Base-by-base conservation (phyloP, 2,888 invertebrate genomes). In the Orgyia antiqua region DNA sequence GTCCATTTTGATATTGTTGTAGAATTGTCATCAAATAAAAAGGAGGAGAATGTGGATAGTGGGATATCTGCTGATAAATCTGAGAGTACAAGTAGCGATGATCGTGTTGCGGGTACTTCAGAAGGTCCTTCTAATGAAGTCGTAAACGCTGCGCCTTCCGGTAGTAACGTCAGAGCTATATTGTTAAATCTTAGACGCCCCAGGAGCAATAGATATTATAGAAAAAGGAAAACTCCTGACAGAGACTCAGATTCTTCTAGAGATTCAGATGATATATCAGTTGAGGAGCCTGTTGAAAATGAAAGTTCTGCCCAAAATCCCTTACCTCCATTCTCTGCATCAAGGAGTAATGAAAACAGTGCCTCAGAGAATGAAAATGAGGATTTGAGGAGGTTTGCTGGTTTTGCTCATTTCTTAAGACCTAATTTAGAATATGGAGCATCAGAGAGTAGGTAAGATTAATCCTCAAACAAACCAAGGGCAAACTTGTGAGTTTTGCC, bases 51-150 rank as follows among this genome's bases (percentile, higher is more conserved):
- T 62, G 70, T 67, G 11, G 86, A 87, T 32, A 87, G 86, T 49
- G 87, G 84, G 4, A 66, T 86, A 12, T 80, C 77, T 3, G 80
- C 75, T 2, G 87, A 84, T 42, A 86, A 83, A 41, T 83, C 83
- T n/a, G 87, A 83, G 46, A 82, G 80, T 39, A 77, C 77, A 1
- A 77, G 76, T 40, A 86, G 79, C 30, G 82, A 86, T 7, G 80
- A 78, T 29, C 70, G 58, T 3, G 60, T 45, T 3, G 54, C 56
- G 6, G 52, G 58, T 5, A 37, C 68, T 1, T 44, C 54, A 1
- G 68, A 63, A 13, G 74, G 61, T 1, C 76, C 75, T 5, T 63
- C 73, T 2, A 84, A 83, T 38, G 73, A 76, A 43, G 53, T 82
- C 1, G 71, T 83, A 2, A 60, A 60, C 12, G 72, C 61, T 1